A percentile compares a stretch with the other conserved stretches of the same genome.
Evolutionary conservation across 2,113 vertebrate genomes (phyloP).

Genomic region (Illadopsis cleaveri): DNA sequence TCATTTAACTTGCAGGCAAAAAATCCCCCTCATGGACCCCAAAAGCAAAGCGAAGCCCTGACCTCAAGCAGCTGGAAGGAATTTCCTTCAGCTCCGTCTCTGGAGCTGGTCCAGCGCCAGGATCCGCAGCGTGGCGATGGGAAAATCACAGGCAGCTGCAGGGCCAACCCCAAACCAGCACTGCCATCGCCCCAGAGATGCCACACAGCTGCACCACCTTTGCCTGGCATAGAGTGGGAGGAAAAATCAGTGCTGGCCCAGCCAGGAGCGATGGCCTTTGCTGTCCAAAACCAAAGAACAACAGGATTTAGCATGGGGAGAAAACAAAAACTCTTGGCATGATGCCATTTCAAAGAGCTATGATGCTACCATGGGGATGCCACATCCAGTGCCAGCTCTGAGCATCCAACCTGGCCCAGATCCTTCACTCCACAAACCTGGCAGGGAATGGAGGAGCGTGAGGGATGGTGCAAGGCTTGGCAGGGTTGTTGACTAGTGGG

Average conservation of each 20-base stretch:
- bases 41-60: not conserved
- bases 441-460: accelerated
- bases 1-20: not conserved
- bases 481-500: accelerated
- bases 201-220: accelerated
- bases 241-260: accelerated
- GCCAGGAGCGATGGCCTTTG: not conserved
- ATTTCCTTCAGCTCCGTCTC: constrained; percentile 37
- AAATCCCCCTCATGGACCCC: not conserved
- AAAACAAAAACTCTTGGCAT: not conserved
- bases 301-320: accelerated
- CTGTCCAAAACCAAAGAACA: not conserved
- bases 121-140: not conserved
- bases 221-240: not conserved
- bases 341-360: not conserved
- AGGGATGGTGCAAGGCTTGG: not conserved
- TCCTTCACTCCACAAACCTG: not conserved
- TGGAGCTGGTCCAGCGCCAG: not conserved
- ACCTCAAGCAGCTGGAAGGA: constrained; percentile 48
- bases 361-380: accelerated
- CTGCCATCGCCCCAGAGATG: accelerated
- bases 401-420: not conserved
- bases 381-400: accelerated
- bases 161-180: not conserved
- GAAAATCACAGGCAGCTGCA: constrained; percentile 14